Conservation (phyloP, 2,888 invertebrate genomes). For the Perdita meconis region DNA sequence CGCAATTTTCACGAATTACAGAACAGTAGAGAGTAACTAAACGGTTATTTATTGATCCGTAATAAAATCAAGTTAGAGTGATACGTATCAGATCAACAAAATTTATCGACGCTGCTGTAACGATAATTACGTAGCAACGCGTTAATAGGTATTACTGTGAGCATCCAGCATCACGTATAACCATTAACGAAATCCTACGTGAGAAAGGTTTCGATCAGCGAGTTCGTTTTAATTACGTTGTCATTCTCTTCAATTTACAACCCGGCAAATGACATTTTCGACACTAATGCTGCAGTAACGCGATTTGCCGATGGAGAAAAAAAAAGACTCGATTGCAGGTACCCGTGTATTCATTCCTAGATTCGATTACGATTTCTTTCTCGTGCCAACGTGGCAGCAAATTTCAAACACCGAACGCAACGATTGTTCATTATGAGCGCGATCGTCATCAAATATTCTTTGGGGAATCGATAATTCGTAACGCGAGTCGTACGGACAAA, state of each 20-base stretch:
- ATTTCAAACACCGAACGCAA: neutral
- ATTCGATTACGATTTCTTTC: neutral
- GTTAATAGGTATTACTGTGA: conserved; percentile 62
- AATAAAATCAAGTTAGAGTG: conserved; percentile 39
- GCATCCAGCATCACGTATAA: conserved; percentile 45
- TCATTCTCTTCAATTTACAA: conserved; percentile 54
- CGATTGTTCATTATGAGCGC: neutral
- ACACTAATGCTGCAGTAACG: neutral
- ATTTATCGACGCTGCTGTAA: conserved; percentile 62
- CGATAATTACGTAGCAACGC: conserved; percentile 66
- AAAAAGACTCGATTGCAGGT: neutral
- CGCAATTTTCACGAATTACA: conserved; percentile 12
- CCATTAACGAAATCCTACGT: conserved; percentile 62
- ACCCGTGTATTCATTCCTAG: neutral
- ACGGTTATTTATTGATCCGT: conserved; percentile 13
- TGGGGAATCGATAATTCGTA: too few species aligned
- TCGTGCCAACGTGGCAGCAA: neutral
- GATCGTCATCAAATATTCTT: neutral
- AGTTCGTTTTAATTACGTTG: conserved; percentile 54
- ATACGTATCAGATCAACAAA: conserved; percentile 48
- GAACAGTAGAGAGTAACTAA: neutral
- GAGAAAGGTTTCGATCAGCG: conserved; percentile 54
- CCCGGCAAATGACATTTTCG: conserved; percentile 15
- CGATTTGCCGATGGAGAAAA: conserved; percentile 1
- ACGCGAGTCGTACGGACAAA: too few species aligned